Base-by-base conservation (phyloP, 2,797 vertebrate species). In the Miichthys miiuy region DNA sequence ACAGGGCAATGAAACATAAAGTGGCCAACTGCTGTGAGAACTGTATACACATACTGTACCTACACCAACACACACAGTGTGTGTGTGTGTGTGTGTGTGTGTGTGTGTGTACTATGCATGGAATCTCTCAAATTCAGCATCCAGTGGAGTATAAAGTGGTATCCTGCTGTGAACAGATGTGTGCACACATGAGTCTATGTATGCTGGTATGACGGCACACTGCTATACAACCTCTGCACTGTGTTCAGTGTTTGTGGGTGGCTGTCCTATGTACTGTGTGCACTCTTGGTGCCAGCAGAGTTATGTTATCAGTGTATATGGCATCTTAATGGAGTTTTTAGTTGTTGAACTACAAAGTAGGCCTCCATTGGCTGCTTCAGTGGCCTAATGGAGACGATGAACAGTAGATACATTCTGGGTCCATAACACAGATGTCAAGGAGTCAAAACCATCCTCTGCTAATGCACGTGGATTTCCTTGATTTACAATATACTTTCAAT, bases 401-500 rank as follows among this genome's bases (percentile, higher is more conserved):
- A 38, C 44, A 48, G 91, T 90, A 89, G 89, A 38, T 38, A 9
- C 82, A 81, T 92, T 88, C 90, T 92, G 84, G 90, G 89, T 89
- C 88, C 87, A 91, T 89, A 90, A 91, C 88, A 86, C 87, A 91
- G 79, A 90, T 85, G 89, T 91, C 84, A 86, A 88, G 87, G 86
- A 83, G 86, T 87, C 84, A 81, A 91, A 89, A 91, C 81, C 88
- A 91, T 90, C 84, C 88, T 93, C 88, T 91, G 87, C 34, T n/a
- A 2, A 8, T n/a, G 34, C 34, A 38, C 2, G 0, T 38, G 34
- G 34, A 38, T 38, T 38, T 38, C 34, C 34, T 38, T 38, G 34
- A 38, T 38, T 38, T 38, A 9, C 34, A 9, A 38, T 2, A 38
- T 38, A 2, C 34, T 9, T 38, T 38, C 34, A 38, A 9, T 38